A percentile compares a stretch with the other conserved stretches of the same genome.
Conservation (phyloP, 2,888 invertebrate genomes). For the Exephanes ischioxanthus region DNA sequence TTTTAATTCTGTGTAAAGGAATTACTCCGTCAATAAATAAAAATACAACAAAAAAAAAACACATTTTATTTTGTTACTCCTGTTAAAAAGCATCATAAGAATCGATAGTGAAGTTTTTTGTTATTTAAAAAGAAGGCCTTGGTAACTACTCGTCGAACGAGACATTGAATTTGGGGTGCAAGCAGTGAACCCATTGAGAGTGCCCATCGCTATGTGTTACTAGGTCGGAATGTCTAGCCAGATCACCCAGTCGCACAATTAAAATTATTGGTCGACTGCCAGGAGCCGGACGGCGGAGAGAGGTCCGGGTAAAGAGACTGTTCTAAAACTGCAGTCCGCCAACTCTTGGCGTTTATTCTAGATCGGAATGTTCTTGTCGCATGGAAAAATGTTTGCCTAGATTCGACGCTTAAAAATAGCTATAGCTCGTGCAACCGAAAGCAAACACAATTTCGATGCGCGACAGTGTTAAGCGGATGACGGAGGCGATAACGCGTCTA, state of each 20-base stretch:
- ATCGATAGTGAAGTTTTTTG: too few relatives aligned
- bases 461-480: slow-evolving; percentile 26
- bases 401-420: slow-evolving; percentile 58
- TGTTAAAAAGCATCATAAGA: too few relatives aligned
- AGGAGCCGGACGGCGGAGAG: slow-evolving; percentile 19
- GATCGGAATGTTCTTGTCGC: slow-evolving; percentile 53
- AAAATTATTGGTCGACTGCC: slow-evolving; percentile 60
- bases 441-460: background rate
- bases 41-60: background rate
- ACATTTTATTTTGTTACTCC: too few relatives aligned
- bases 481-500: background rate
- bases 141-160: background rate
- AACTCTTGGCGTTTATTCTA: slow-evolving; percentile 58
- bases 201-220: background rate
- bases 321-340: slow-evolving; percentile 51
- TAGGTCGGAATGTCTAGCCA: slow-evolving; percentile 47
- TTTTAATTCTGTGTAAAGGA: too few relatives aligned
- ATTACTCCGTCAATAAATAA: too few relatives aligned
- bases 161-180: background rate
- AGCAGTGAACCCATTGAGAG: slow-evolving; percentile 8
- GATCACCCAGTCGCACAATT: slow-evolving; percentile 28
- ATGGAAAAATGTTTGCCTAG: slow-evolving; percentile 49
- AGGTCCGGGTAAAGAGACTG: slow-evolving; percentile 9
- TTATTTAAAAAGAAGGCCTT: background rate
- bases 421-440: background rate